A percentile compares a stretch with the other conserved stretches of the same genome.
These are phyloP conservation scores for Drosophila neocordata DNA, from an alignment of 1,140 invertebrate species.

Conservation along the genomic window DNA sequence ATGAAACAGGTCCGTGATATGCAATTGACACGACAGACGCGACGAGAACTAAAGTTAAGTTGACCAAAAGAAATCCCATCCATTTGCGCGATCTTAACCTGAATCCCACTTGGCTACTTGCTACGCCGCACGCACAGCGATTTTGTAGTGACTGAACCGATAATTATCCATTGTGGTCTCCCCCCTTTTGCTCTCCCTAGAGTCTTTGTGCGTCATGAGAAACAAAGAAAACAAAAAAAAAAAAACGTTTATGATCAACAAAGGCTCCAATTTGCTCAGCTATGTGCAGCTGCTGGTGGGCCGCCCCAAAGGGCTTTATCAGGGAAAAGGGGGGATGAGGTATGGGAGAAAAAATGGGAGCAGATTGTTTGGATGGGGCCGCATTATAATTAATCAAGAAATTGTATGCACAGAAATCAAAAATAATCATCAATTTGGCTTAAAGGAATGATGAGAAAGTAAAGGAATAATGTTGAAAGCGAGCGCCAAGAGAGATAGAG, in stretches of 20 bases:
- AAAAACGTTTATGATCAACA: conserved; percentile 67
- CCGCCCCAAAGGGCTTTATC: neutral
- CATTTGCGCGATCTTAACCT: conserved; percentile 3
- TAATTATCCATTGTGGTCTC: conserved; percentile 58
- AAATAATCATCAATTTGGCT: conserved; percentile 73
- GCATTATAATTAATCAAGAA: conserved; percentile 78
- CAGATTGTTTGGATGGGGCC: neutral
- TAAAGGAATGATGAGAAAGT: conserved; percentile 63
- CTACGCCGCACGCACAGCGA: conserved; percentile 46
- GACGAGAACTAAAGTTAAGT: conserved; percentile 25
- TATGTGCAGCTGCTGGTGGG: conserved; percentile 53
- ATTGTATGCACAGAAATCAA: conserved; percentile 69
- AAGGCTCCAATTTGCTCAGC: conserved; percentile 63
- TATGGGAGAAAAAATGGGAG: neutral
- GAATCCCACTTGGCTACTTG: conserved; percentile 42
- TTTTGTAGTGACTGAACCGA: conserved; percentile 47
- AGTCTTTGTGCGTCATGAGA: conserved; percentile 48
- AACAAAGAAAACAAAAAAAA: conserved; percentile 18
- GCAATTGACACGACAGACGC: conserved; percentile 64
- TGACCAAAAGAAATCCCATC: conserved; percentile 43
- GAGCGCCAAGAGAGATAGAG: conserved; percentile 36
- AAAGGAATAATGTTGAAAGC: conserved; percentile 37
- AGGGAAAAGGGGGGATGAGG: neutral
- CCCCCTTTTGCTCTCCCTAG: neutral
- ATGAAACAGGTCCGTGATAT: conserved; percentile 69